Base-by-base conservation (phyloP, 2,113 vertebrate genomes). In the Hystrix brachyura region DNA sequence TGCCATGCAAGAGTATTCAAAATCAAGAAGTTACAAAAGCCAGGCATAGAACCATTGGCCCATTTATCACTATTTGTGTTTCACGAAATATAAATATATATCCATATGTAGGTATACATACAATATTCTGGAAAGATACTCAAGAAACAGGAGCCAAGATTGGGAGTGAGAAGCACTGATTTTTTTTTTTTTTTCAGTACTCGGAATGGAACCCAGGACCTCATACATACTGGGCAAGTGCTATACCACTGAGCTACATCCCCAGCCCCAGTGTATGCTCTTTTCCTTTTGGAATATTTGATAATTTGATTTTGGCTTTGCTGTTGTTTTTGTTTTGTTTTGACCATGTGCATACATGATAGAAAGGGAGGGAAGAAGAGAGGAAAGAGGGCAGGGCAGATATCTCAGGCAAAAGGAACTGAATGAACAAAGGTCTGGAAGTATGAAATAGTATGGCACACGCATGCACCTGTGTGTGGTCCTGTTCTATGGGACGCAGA, bases 331-430 rank as follows among this genome's bases (percentile, higher is more conserved):
- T 72, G 6, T 57, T n/a, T 91, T 60, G 57, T 25, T 6, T 55
- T n/a, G 59, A 80, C 81, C 85, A 25, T 46, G 23, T 97, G 27
- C 96, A 97, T 97, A 94, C 1, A 90, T 92, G 55, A 57, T 87
- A 0, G 64, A 87, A 29, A 6, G 82, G 43, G 72, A 43, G 2
- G 78, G 51, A 64, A 57, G 12, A 32, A 55, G 3, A 25, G 1
- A 60, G 60, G 7, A 59, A 21, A 53, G 5, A 17, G 1, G 55
- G 62, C 15, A 78, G 21, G 57, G 43, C 43, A 89, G 82, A 60
- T 71, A 88, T 43, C 57, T 83, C 59, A 69, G 19, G 23, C 32
- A 90, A 93, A 87, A 53, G 43, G 19, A 89, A 38, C 43, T 34
- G 43, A 76, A 82, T 69, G 46, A 95, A 95, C 38, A 88, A 76